Evolutionary conservation across 2,113 vertebrate species (phyloP), one percentile per base, ranked within the genome.

Genomic region (Garra rufa): DNA sequence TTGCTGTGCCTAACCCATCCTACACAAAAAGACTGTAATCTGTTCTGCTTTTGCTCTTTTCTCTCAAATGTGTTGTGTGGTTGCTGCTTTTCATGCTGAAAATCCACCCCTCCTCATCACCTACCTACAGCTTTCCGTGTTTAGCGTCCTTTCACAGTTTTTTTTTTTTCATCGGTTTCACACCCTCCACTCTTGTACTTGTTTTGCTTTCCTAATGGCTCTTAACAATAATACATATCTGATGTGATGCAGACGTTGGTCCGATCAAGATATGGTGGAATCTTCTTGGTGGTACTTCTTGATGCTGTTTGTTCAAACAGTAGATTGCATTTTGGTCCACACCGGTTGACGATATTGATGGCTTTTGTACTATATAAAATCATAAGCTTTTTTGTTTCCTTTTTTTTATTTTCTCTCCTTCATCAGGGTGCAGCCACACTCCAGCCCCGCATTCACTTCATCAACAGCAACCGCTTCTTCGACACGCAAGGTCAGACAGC

Each of bases 401-500:
- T 13, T 50, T 11, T 59, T 24, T 84, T 21, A 71, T 83, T 87
- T 88, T 46, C 92, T 69, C 21, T 81, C 44, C 50, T 74, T 86
- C 88, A 89, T 21, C 92, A 99, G 98, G 94, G 93, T 91, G 71
- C 95, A 96, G 88, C 95, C 95, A 80, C 96, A 97, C 91, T 94
- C 95, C 91, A 95, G 95, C 82, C 91, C 92, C 48, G 84, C 93
- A 9, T 95, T 94, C 90, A 94, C 96, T 65, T 95, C 96, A 88
- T 94, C 96, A 76, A 93, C 94, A 73, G 96, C 95, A 88, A 90
- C 93, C 1, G 91, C 96, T 76, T 95, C 95, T 83, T 94, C 95
- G 83, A 92, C 92, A 75, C 97, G 97, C 87, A 95, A 95, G 92
- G 97, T 95, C 88, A 94, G 98, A 85, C 98, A 99, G 87, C 96